Base-by-base conservation (phyloP, 2,797 vertebrate genomes). In the Champsocephalus esox region DNA sequence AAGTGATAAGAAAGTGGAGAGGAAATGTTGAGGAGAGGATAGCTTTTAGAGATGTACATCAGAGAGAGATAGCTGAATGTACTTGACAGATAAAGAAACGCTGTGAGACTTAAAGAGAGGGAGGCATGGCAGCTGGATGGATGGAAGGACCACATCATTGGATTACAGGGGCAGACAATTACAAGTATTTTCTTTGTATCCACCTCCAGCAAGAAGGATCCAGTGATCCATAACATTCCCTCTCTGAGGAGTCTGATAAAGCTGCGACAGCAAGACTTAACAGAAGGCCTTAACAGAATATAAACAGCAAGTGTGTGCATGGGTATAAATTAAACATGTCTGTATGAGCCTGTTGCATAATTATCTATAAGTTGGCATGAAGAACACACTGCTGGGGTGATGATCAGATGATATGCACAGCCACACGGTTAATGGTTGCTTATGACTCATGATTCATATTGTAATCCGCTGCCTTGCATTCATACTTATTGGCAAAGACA, bases 101-200 rank as follows among this genome's bases (percentile, higher is more conserved):
- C 34, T 5, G 7, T 12, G n/a, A 63, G 66, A 58, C 28, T 43
- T 38, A 71, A 54, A 66, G 48, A 61, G 54, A 65, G 48, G 49
- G 48, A 69, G 75, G 24, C 61, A 68, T 79, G 69, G 61, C 86
- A 83, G 84, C 73, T 85, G 82, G 74, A 83, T 45, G 62, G 75
- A 88, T 73, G 45, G 76, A 74, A 61, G 77, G 60, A 77, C 41
- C 73, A 57, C 28, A 11, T 91, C 86, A 91, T 79, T 87, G 85
- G 88, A 92, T 93, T 85, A 90, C 46, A 83, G 77, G 56, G 72
- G 77, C 77, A 87, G 87, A 89, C 88, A 83, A 91, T 90, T 69
- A 81, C 86, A 80, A 84, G 71, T 57, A 60, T 84, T 84, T 81
- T 70, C 69, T 82, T 79, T 70, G 74, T 71, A 75, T 75, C 65